Base-by-base conservation (phyloP, 92 coral and sea anemone species). In the Ricordea florida region DNA sequence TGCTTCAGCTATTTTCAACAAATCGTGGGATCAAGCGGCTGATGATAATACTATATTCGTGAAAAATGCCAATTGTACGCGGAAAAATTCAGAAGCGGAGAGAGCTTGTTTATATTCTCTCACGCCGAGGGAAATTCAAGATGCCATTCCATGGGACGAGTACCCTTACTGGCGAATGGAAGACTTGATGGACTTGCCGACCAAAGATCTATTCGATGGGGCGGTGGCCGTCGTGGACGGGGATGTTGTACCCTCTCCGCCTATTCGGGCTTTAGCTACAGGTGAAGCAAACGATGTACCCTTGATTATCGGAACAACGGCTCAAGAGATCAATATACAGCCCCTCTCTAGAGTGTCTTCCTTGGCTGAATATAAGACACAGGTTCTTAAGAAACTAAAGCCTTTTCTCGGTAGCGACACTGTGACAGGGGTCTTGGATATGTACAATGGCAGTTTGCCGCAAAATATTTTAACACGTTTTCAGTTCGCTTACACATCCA, bases 171-270 rank as follows among this genome's bases (percentile, higher is more conserved):
- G 84, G 87, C 21, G 42, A 16, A 89, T 79, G 86, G 21, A 42
- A 8, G 69, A 53, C 31, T 75, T 41, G 22, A 46, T 16, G 3
- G 84, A 89, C 48, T 56, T 89, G 2, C 93, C 93, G 0, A 80
- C 83, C 9, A 69, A 84, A 74, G 81, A 63, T 24, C 14, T 33
- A 7, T 75, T 79, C 56, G 37, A 68, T 43, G 87, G 86, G 3
- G 90, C 87, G 7, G 55, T 89, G 48, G 90, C 87, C 38, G 85
- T 89, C 10, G 80, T 89, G 0, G 93, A 89, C 56, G 85, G 78
- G 14, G 32, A 31, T 22, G 62, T 89, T 1, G 59, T 89, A 45
- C 90, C 90, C 2, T 11, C 69, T n/a, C 68, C 90, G 31, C 93
- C 93, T 6, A 70, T 80, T 13, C 8, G 57, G 66, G 69, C 93